Conservation (phyloP, 2,113 vertebrate genomes). For the Leptodactylus fuscus region DNA sequence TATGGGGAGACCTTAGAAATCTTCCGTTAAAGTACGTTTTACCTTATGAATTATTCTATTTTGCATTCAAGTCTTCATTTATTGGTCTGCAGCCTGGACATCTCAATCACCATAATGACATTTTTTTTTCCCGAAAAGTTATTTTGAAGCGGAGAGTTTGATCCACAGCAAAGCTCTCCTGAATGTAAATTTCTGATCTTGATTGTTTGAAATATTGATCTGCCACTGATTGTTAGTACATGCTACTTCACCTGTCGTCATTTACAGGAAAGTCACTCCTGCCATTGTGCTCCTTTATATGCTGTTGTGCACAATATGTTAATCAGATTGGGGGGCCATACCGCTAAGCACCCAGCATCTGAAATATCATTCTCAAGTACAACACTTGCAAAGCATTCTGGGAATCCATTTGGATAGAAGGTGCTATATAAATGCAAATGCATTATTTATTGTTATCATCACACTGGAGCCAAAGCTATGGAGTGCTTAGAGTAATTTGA, state of each 20-base stretch:
- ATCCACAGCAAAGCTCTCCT: constrained; percentile 26
- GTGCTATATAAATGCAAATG: constrained; percentile 53
- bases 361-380: constrained; percentile 22
- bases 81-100: constrained; percentile 26
- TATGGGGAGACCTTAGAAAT: constrained; percentile 7
- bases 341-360: constrained; percentile 1
- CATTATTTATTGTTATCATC: constrained; percentile 51
- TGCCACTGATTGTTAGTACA: constrained; percentile 23
- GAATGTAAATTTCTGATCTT: constrained; percentile 43
- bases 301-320: constrained; percentile 30
- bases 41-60: constrained; percentile 30
- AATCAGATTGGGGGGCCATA: constrained; percentile 16
- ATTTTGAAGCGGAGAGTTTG: constrained; percentile 29
- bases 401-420: constrained; percentile 41
- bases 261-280: constrained; percentile 37
- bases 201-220: constrained; percentile 52
- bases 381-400: constrained; percentile 42
- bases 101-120: constrained; percentile 45
- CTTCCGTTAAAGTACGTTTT: constrained; percentile 12
- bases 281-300: constrained; percentile 25
- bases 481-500: constrained; percentile 37
- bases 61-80: constrained; percentile 34
- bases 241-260: constrained; percentile 39
- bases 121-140: constrained; percentile 25
- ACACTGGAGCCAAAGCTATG: constrained; percentile 6